A percentile compares a stretch with the other conserved stretches of the same genome.
phyloP scores from a whole-genome alignment of 2,888 invertebrate genomes.

The Zootermopsis nevadensis region DNA sequence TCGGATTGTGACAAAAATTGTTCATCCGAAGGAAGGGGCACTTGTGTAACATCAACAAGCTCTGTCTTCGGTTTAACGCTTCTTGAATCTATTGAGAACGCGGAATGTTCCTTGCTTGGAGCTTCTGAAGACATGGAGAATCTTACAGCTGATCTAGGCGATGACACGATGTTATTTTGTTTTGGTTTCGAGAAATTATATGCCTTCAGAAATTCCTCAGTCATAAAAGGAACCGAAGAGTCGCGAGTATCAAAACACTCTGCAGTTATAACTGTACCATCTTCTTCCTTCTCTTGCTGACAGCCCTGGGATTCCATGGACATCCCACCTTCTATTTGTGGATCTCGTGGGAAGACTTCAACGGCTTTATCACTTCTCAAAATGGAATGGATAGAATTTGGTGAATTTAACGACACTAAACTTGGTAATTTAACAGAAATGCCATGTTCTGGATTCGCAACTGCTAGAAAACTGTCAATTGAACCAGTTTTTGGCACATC shows the following conservation, averaged over 20 bases:
- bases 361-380: neutral
- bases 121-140: neutral
- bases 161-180: neutral
- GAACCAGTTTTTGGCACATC: neutral
- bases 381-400: constrained; percentile 9
- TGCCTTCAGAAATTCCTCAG: neutral
- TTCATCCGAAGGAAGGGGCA: neutral
- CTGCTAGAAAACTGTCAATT: neutral
- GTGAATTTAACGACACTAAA: neutral
- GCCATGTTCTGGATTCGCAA: neutral
- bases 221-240: neutral
- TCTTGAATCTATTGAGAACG: neutral
- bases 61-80: neutral
- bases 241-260: neutral
- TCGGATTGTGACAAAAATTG: neutral
- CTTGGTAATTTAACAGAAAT: neutral
- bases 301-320: neutral
- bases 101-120: neutral
- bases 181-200: neutral
- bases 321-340: no score
- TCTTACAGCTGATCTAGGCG: no score
- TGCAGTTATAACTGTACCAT: neutral
- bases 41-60: neutral
- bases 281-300: neutral
- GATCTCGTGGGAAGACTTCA: neutral